phyloP scores from a whole-genome alignment of 2,113 vertebrate species.

The Donacobius atricapilla region DNA sequence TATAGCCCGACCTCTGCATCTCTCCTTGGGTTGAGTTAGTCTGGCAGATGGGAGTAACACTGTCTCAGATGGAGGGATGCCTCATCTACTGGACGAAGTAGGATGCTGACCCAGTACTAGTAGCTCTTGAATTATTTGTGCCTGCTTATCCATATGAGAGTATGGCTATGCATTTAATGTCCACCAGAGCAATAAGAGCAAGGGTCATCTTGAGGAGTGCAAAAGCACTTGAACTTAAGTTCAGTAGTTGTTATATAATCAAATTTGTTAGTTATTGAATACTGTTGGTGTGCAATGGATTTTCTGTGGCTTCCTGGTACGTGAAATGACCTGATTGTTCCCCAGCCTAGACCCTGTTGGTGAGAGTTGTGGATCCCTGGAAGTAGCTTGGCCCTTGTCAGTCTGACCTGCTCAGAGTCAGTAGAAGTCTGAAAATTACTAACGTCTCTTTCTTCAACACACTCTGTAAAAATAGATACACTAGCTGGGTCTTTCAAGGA shows the following conservation, averaged over 20 bases:
- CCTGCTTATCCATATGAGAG: not conserved
- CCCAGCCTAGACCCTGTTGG: not conserved
- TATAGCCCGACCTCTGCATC: not conserved
- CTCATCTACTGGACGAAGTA: not conserved
- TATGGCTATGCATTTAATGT: not conserved
- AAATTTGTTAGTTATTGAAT: not conserved
- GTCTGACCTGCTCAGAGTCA: not conserved
- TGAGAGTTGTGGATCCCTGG: not conserved
- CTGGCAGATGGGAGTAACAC: not conserved
- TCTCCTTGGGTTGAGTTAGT: not conserved
- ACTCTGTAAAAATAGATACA: not conserved
- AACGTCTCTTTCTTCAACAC: not conserved
- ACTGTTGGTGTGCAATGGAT: not conserved
- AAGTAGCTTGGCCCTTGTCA: not conserved
- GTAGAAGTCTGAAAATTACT: not conserved
- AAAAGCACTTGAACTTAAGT: not conserved
- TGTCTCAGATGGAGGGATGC: not conserved
- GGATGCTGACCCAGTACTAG: not conserved
- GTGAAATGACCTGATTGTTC: not conserved
- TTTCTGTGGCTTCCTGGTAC: not conserved
- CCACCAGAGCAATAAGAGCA: not conserved
- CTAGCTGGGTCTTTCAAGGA: not conserved
- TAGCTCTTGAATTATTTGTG: not conserved
- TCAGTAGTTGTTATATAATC: not conserved
- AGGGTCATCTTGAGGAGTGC: not conserved